Base-by-base conservation (phyloP, 2,888 invertebrate genomes). In the Papilio gigon region DNA sequence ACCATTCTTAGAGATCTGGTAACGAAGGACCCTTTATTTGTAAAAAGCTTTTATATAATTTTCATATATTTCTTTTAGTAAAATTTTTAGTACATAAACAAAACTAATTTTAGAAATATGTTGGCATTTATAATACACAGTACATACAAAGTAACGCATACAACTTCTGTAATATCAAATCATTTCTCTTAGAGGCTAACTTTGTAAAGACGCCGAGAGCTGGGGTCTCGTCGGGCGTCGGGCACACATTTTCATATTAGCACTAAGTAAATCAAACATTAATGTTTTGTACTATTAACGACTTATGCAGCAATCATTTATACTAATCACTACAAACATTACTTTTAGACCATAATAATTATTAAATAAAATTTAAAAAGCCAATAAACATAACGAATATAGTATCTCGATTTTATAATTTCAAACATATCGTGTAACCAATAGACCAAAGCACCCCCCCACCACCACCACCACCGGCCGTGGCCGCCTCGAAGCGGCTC, bases 191-290 rank as follows among this genome's bases (percentile, higher is more conserved):
- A 35, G 3, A 33, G 11, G 17, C 58, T 58, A 35, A 47, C n/a
- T 47, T 6, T 47, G n/a, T 37, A 37, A 33, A 5, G 33, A n/a
- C n/a, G n/a, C n/a, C n/a, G 61, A 63, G 58, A 68, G 64, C 59
- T 53, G 53, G 12, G 50, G 65, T 59, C 64, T 68, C 60, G 44
- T 66, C 60, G 1, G 63, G 70, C 73, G 71, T 76, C 74, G 73
- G 74, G 74, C 87, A 88, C 88, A 90, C 88, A 89, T 88, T 88
- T 85, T 79, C 85, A 88, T 80, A 87, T 87, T 86, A 89, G 85
- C 84, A 82, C 73, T 71, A 67, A 56, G 56, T 58, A 11, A 22
- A 42, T 27, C 11, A 56, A 60, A 64, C 27, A 61, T 61, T n/a
- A 37, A 27, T 44, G 27, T 42, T 67, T 64, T 67, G 66, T 67